phyloP scores from a whole-genome alignment of 2,797 vertebrate genomes.

The Danio choprae region DNA sequence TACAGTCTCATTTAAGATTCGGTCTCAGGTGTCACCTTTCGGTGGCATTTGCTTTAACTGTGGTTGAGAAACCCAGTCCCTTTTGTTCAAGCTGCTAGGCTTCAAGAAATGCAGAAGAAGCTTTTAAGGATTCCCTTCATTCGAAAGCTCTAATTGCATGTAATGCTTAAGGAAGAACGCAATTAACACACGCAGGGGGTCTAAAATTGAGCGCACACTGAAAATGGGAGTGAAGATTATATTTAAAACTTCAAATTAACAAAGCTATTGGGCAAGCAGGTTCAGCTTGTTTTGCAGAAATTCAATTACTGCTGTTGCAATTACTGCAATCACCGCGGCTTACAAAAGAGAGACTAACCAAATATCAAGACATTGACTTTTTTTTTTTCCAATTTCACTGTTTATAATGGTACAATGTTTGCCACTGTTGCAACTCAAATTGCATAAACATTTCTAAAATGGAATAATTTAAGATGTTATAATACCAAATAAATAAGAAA shows the following conservation, averaged over 20 bases:
- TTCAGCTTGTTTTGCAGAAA: background rate
- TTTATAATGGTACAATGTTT: background rate
- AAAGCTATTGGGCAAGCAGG: background rate
- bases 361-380: background rate
- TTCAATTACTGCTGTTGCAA: background rate
- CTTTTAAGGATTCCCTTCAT: background rate
- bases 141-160: slow-evolving; percentile 1
- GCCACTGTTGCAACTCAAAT: too few species aligned
- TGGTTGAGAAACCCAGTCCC: background rate
- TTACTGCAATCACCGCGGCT: too few species aligned
- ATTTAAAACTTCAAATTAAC: background rate
- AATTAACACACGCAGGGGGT: slow-evolving; percentile 15
- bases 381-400: background rate
- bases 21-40: slow-evolving; percentile 35
- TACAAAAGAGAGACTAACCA: background rate
- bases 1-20: slow-evolving; percentile 17
- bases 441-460: too few species aligned
- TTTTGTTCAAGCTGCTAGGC: slow-evolving; percentile 12
- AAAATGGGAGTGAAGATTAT: slow-evolving; percentile 9
- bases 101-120: background rate
- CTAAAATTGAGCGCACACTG: background rate
- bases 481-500: background rate
- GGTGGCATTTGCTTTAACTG: slow-evolving; percentile 18
- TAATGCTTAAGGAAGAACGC: slow-evolving; percentile 1
- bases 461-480: too few species aligned